These are phyloP conservation scores for Nyctibius bracteatus DNA, from an alignment of 2,113 vertebrate species.

Conservation along the genomic window DNA sequence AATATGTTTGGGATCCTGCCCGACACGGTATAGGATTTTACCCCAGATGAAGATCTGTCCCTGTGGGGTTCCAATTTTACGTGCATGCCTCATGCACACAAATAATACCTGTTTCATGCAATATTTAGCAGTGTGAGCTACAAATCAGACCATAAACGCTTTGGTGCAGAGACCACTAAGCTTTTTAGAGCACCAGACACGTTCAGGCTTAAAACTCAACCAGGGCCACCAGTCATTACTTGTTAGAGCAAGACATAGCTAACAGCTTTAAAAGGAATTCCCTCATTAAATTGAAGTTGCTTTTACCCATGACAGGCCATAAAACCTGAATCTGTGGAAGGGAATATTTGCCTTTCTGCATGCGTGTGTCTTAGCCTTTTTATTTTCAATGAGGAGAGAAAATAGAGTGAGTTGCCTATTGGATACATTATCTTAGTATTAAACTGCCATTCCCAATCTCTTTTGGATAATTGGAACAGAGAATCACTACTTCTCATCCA, in stretches of 20 bases:
- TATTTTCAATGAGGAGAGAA: conserved; percentile 49
- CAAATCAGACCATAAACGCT: conserved; percentile 5
- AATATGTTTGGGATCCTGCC: not conserved
- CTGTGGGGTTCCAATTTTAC: not conserved
- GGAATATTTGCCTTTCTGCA: not conserved
- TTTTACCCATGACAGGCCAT: conserved; percentile 49
- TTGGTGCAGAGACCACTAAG: not conserved
- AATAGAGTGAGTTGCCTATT: conserved; percentile 50
- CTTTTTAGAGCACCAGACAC: not conserved
- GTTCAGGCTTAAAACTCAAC: not conserved
- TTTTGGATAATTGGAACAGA: conserved; percentile 62
- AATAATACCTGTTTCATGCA: not conserved
- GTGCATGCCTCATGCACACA: not conserved
- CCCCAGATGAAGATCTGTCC: not conserved
- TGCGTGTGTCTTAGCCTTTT: not conserved
- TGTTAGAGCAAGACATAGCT: not conserved
- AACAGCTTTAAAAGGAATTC: conserved; percentile 43
- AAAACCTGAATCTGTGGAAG: conserved; percentile 18
- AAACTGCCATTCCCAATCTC: conserved; percentile 65
- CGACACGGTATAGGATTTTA: not conserved
- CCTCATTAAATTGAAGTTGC: conserved; percentile 43
- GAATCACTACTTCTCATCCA: conserved; percentile 36
- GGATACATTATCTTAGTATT: conserved; percentile 52
- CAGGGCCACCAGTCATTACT: not conserved
- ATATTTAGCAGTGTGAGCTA: not conserved